phyloP scores from a whole-genome alignment of 2,888 invertebrate genomes.

The Heliconius erato region DNA sequence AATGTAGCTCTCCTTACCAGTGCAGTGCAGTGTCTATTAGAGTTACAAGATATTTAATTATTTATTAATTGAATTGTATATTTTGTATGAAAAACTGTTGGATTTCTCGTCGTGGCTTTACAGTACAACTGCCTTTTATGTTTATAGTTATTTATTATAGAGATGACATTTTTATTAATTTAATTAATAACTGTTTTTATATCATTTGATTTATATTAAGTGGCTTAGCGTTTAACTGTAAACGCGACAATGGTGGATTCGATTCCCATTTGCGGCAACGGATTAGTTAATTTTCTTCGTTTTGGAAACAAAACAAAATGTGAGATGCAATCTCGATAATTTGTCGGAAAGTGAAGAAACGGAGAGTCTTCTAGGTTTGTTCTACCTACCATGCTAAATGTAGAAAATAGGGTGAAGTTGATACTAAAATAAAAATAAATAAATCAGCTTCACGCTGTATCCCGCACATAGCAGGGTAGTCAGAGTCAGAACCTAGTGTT shows the following conservation, averaged over 20 bases:
- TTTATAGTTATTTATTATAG: background rate
- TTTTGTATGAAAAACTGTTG: background rate
- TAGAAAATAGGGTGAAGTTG: background rate
- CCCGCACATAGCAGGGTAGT: no score
- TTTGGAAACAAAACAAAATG: background rate
- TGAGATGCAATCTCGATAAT: no score
- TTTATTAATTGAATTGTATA: constrained; percentile 14
- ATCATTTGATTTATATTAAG: no score
- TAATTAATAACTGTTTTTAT: background rate
- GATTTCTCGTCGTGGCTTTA: background rate
- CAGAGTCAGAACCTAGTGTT: no score
- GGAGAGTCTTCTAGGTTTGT: no score
- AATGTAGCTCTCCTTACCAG: constrained; percentile 18
- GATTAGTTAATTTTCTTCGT: background rate
- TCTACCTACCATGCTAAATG: no score
- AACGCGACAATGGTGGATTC: background rate
- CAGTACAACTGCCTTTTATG: background rate
- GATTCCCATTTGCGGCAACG: background rate
- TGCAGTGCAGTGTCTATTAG: constrained; percentile 6
- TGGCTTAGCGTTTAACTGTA: no score
- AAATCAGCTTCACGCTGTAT: no score
- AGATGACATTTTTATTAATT: background rate
- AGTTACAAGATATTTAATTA: background rate
- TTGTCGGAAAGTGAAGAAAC: no score
- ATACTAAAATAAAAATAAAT: no score